Base-by-base conservation (phyloP, 2,797 vertebrate species). In the Pipistrellus kuhlii region DNA sequence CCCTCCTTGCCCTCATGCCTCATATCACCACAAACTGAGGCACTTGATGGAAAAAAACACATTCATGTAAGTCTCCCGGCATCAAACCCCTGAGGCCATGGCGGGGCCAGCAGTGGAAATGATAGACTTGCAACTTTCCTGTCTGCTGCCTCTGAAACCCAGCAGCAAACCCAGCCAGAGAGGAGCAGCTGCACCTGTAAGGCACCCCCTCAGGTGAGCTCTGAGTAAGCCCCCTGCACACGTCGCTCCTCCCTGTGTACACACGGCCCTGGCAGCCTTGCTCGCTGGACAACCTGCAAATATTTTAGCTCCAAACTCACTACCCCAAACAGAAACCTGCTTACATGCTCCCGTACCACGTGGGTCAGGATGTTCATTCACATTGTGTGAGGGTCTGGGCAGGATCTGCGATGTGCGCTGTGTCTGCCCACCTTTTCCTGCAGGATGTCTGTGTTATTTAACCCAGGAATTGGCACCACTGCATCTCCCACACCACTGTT, bases 11-110 rank as follows among this genome's bases (percentile, higher is more conserved):
- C 15, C 23, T 71, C 20, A 64, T 12, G 64, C 21, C 48, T 85
- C 71, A 21, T 15, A 32, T 66, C 18, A 86, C 8, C 1, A 2
- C 57, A 51, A 53, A 38, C 62, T 38, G 77, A 84, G 96, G 93
- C 90, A 93, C 94, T 91, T 3, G 57, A 97, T 87, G 97, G 94
- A 91, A 80, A 80, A 96, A 96, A 94, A 92, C 62, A 57, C 0
- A 0, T 32, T 72, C 88, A 86, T 66, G 93, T 86, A 82, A 85
- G 90, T 64, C 15, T 90, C 48, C 75, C 32, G 41, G 75, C n/a
- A 88, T 55, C 53, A 55, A 55, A 8, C 12, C 20, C n/a, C 85
- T 77, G 12, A 10, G 32, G 53, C 32, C 12, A 6, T 64, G 25
- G 35, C 3, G 11, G 55, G 51, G 23, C 44, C 8, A 5, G 57